These are phyloP conservation scores for Neodiprion virginianus DNA, from an alignment of 1,140 invertebrate species.

Conservation along the genomic window DNA sequence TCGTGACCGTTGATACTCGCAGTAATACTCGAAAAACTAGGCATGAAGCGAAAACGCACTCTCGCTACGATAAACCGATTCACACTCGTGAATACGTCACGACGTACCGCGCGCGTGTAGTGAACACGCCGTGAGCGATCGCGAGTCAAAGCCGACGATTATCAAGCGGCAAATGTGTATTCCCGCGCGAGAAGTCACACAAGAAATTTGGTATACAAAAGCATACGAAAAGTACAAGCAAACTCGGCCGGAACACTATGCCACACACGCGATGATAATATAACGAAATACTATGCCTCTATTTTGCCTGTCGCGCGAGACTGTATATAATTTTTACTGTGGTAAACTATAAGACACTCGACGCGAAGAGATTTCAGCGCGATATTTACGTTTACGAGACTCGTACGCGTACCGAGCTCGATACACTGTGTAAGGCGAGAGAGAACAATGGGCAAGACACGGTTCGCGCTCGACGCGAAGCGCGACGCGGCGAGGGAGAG, in stretches of 20 bases:
- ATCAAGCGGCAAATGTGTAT: too few relatives aligned
- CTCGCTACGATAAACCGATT: background rate
- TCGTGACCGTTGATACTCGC: too few relatives aligned
- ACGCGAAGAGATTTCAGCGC: slow-evolving; percentile 7
- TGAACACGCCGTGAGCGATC: too few relatives aligned
- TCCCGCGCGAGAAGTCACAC: too few relatives aligned
- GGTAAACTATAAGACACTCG: background rate
- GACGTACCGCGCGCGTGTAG: background rate
- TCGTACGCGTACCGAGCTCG: slow-evolving; percentile 14
- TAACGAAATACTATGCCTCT: too few relatives aligned
- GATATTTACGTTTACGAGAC: slow-evolving; percentile 14
- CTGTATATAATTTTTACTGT: slow-evolving; percentile 7
- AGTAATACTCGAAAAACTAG: too few relatives aligned
- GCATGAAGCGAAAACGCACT: background rate
- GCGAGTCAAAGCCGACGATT: too few relatives aligned
- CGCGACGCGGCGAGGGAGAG: background rate
- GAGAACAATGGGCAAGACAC: background rate
- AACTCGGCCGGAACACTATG: too few relatives aligned
- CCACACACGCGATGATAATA: too few relatives aligned
- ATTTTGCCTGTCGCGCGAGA: too few relatives aligned
- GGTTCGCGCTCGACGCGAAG: background rate
- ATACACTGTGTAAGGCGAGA: slow-evolving; percentile 14
- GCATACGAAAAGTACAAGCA: too few relatives aligned
- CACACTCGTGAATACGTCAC: slow-evolving; percentile 13
- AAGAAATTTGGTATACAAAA: too few relatives aligned